These are phyloP conservation scores for Danio jaintianensis DNA, from an alignment of 2,797 vertebrate genomes.

Conservation along the genomic window DNA sequence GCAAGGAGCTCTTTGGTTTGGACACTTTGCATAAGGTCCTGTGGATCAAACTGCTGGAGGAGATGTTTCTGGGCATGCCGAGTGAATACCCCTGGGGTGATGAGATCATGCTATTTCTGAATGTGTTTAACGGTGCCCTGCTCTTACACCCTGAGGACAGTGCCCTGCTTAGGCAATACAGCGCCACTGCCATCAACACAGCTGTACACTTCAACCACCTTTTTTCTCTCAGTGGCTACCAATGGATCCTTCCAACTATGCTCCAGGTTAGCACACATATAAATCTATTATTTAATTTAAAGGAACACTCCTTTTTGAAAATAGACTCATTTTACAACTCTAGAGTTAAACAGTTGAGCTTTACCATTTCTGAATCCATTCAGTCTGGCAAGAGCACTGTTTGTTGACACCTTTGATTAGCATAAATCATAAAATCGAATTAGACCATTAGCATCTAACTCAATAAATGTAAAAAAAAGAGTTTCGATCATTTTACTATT, in stretches of 20 bases:
- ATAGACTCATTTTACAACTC: too few species aligned
- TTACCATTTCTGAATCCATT: too few species aligned
- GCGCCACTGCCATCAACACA: constrained; percentile 96
- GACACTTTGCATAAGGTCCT: constrained; percentile 98
- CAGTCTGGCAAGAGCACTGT: too few species aligned
- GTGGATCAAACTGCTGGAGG: constrained; percentile 98
- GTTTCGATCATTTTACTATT: too few species aligned
- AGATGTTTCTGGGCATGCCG: constrained; percentile 99
- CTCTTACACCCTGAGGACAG: constrained; percentile 97
- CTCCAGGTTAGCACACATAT: constrained; percentile 82
- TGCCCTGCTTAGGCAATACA: constrained; percentile 93
- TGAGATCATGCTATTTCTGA: constrained; percentile 99
- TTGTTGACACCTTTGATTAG: too few species aligned
- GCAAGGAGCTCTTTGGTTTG: constrained; percentile 96
- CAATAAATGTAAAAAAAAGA: too few species aligned
- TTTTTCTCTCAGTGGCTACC: constrained; percentile 97
- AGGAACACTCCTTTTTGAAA: too few species aligned
- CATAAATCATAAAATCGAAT: too few species aligned
- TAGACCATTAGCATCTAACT: too few species aligned
- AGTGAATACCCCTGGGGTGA: constrained; percentile 99
- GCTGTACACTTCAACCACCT: constrained; percentile 98
- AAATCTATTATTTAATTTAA: too few species aligned
- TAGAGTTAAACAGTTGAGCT: too few species aligned
- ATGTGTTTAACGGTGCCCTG: constrained; percentile 95
- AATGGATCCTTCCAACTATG: constrained; percentile 99